These are phyloP conservation scores for Neosilurus hyrtlii DNA, from an alignment of 2,797 vertebrate species.

Conservation along the genomic window DNA sequence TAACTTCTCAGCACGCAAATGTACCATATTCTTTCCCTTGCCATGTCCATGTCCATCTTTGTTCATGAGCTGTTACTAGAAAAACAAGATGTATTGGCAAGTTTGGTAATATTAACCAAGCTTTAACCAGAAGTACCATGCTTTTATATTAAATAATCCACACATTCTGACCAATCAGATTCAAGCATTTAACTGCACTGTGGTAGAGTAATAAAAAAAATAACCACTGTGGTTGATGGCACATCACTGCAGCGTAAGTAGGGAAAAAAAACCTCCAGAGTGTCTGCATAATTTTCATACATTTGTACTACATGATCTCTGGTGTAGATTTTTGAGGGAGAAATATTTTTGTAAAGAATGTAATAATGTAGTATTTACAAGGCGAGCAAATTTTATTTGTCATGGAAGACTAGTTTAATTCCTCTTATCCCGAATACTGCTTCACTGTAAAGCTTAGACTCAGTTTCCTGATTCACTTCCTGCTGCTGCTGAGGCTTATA, in stretches of 20 bases:
- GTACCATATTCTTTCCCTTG: too few species aligned
- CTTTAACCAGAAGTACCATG: too few species aligned
- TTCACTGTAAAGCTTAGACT: not conserved
- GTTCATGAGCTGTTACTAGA: too few species aligned
- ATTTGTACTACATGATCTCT: too few species aligned
- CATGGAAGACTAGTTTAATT: not conserved
- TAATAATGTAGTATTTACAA: not conserved
- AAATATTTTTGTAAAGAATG: not conserved
- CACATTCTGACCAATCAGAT: not conserved
- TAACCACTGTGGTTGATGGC: not conserved
- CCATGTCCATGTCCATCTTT: too few species aligned
- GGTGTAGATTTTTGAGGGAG: too few species aligned
- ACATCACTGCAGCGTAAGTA: not conserved
- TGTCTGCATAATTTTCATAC: too few species aligned
- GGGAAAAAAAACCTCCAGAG: too few species aligned
- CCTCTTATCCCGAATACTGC: not conserved
- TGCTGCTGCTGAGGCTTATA: not conserved
- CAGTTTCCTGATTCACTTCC: not conserved
- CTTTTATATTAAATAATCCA: not conserved
- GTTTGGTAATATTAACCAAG: too few species aligned
- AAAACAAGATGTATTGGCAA: too few species aligned
- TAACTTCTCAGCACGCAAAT: too few species aligned
- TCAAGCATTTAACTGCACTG: not conserved
- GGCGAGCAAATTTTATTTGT: not conserved
- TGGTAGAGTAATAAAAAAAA: not conserved